Evolutionary conservation across 2,113 vertebrate species (phyloP), one percentile per base, ranked within the genome.

Genomic region (Redunca redunca): DNA sequence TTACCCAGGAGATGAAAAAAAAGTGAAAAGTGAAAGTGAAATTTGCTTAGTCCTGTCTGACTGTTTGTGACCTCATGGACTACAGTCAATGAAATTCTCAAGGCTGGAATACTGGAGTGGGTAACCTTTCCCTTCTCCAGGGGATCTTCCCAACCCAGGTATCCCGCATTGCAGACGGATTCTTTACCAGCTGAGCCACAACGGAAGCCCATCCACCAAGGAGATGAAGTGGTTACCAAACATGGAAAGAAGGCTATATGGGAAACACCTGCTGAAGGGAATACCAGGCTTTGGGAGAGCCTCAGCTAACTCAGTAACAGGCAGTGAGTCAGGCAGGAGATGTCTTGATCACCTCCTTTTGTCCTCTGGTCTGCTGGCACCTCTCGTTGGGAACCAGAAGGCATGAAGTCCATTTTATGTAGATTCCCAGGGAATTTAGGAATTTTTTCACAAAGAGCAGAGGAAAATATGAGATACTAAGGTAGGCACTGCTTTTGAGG

Each of bases 241-340:
- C 0, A 9, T 46, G 17, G 40, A 89, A 8, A 86, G 30, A 60
- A 33, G 64, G 40, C 19, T 62, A 2, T 36, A 5, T 26, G 48
- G 17, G 33, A 8, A 93, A 14, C 19, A 64, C 21, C 52, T 80
- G 26, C 36, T 55, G 9, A 50, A 77, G 90, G 30, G 26, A 94
- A 1, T 1, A 36, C 6, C 2, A 6, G 48, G 40, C 4, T 33
- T 84, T 13, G 2, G 13, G 3, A 11, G 7, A 80, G 67, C 8
- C 30, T 91, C 40, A 30, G 17, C 11, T 19, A 43, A 78, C 21
- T 33, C 30, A 2, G 21, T 19, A 36, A 26, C 12, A 78, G 90
- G 48, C 50, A 87, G 17, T 5, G 13, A 83, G 17, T 64, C 3
- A 43, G 71, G 74, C 28, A 71, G 67, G 14, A 58, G n/a, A n/a